phyloP scores from a whole-genome alignment of 2,113 vertebrate genomes.

The Spilogale gracilis region DNA sequence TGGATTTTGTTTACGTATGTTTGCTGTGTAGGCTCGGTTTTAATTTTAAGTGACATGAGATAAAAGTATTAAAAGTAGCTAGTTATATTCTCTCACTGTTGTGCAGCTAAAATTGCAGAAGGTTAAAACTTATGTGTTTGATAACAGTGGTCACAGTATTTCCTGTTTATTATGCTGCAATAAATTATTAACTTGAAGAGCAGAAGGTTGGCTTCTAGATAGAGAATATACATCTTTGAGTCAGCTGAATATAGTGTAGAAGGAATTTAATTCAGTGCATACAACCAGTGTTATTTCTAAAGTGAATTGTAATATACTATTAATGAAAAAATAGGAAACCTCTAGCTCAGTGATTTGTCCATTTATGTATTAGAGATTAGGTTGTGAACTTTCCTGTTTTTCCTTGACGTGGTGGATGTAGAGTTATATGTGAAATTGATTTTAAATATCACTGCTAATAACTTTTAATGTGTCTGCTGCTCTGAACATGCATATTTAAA shows the following conservation, averaged over 20 bases:
- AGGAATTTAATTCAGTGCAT: background rate
- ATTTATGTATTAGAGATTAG: background rate
- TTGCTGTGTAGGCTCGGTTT: background rate
- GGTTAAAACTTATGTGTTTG: background rate
- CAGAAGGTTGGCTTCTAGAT: background rate
- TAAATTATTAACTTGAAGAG: background rate
- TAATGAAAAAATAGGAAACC: conserved; percentile 29
- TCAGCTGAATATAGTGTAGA: background rate
- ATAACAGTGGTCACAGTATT: background rate
- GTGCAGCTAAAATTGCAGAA: background rate
- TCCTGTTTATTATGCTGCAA: background rate
- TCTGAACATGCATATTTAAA: background rate
- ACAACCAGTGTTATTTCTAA: background rate
- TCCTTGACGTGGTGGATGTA: background rate
- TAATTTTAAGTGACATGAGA: conserved; percentile 23
- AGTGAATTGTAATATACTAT: background rate
- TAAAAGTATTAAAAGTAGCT: background rate
- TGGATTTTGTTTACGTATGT: background rate
- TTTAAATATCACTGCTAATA: background rate
- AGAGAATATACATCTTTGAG: background rate
- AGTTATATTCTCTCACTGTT: background rate
- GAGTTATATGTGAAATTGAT: conserved; percentile 6
- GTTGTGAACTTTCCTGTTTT: conserved; percentile 23
- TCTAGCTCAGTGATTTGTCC: background rate
- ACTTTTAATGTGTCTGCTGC: background rate